A percentile compares a stretch with the other conserved stretches of the same genome.
Conservation (phyloP, 2,797 vertebrate genomes). For the Fistularia commersonii region DNA sequence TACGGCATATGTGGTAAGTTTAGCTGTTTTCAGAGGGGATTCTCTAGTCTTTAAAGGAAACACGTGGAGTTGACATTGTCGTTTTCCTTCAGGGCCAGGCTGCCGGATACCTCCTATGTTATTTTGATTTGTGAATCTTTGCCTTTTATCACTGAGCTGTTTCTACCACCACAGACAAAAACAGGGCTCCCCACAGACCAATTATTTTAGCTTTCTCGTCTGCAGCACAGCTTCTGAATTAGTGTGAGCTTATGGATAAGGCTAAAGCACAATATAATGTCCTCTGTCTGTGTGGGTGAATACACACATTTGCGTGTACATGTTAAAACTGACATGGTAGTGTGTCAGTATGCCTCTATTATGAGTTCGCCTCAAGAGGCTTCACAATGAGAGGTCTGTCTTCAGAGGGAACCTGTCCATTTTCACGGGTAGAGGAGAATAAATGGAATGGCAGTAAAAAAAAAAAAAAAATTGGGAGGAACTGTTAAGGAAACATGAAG, state of each 20-base stretch:
- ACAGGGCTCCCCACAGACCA: constrained; percentile 58
- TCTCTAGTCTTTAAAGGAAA: constrained; percentile 25
- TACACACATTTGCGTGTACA: neutral
- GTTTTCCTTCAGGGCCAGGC: constrained; percentile 37
- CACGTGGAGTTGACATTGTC: constrained; percentile 23
- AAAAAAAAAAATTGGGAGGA: neutral
- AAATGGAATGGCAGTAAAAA: constrained; percentile 27
- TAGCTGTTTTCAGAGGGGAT: constrained; percentile 5
- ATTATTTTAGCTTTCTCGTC: constrained; percentile 67
- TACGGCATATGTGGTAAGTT: neutral
- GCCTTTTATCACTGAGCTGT: constrained; percentile 58
- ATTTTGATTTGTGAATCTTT: constrained; percentile 49
- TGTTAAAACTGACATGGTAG: constrained; percentile 23
- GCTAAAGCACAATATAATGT: constrained; percentile 40
- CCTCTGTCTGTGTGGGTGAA: constrained; percentile 12
- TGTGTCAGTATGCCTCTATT: constrained; percentile 16
- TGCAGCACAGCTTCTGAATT: constrained; percentile 36
- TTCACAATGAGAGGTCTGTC: constrained; percentile 35
- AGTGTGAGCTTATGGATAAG: constrained; percentile 38
- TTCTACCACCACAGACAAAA: constrained; percentile 62
- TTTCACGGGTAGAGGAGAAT: constrained; percentile 26
- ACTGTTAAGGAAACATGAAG: constrained; percentile 38
- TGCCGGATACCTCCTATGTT: constrained; percentile 28
- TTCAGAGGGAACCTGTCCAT: constrained; percentile 40
- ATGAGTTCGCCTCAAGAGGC: constrained; percentile 28